Base-by-base conservation (phyloP, 2,888 invertebrate genomes). In the Tenthredo distinguenda region DNA sequence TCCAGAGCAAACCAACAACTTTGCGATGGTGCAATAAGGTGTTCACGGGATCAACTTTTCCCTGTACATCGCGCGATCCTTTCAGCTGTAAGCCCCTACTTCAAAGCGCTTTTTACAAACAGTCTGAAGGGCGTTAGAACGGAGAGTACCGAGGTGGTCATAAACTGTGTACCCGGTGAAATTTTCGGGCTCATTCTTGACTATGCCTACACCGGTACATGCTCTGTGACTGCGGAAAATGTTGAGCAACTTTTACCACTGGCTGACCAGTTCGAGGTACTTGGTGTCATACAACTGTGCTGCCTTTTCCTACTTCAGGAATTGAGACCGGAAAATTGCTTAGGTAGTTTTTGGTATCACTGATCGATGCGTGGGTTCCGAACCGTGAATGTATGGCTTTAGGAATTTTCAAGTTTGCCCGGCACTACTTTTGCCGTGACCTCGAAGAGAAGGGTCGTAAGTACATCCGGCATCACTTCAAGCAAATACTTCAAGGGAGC, bases 261-360 rank as follows among this genome's bases (percentile, higher is more conserved):
- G 86, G 96, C 97, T 2, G 97, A 97, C 91, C 95, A 96, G 89
- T 96, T 97, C 90, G 96, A 96, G 90, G 95, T 97, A 9, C 94
- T 96, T 18, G 96, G 96, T n/a, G 95, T 97, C 26, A 95, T 97
- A 47, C 96, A 96, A 91, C 92, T 96, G 47, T 97, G 97, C 91
- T 96, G 96, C 90, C 95, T 95, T 89, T 96, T 95, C 91, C 94
- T 97, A 21, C 92, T 96, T 84, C 94, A 95, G 85, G 95, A 96
- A 90, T 92, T 97, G 68, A 94, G 94, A 87, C 95, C 96, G 0
- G 95, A 95, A 86, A 97, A 97, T 93, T 97, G 97, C 91, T 94
- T 97, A 87, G 96, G 92, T 92, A 87, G 76, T 47, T 37, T 40
- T 77, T 55, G 43, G 21, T 40, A 74, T 74, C 15, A 34, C 12